A percentile compares a stretch with the other conserved stretches of the same genome.
These are phyloP conservation scores for Catonia carolina DNA, from an alignment of 2,888 invertebrate species.

Conservation along the genomic window DNA sequence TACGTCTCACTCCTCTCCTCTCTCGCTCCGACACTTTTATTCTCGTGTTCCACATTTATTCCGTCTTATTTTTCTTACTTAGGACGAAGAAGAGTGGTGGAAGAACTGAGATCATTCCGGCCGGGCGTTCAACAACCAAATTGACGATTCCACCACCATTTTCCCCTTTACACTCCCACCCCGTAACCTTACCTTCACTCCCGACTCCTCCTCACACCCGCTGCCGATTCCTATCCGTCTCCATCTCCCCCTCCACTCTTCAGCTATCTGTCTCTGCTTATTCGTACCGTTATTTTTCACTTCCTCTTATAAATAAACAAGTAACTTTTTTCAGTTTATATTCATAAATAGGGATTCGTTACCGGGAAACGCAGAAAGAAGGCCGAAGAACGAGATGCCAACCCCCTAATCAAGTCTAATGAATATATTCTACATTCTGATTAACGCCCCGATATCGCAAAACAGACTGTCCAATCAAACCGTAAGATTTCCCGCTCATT, in stretches of 20 bases:
- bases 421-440: too few relatives aligned
- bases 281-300: conserved; percentile 18
- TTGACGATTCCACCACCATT: conserved; percentile 11
- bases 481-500: too few relatives aligned
- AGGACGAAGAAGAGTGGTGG: not conserved
- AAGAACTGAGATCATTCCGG: not conserved
- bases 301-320: conserved; percentile 15
- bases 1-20: conserved; percentile 19
- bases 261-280: conserved; percentile 10
- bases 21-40: conserved; percentile 13
- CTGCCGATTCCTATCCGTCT: too few relatives aligned
- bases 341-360: not conserved
- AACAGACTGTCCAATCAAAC: too few relatives aligned
- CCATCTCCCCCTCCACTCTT: not conserved
- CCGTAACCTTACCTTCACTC: too few relatives aligned
- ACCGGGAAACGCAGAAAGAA: too few relatives aligned
- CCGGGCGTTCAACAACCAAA: conserved; percentile 22
- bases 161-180: too few relatives aligned
- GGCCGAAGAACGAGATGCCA: too few relatives aligned
- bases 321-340: conserved; percentile 3
- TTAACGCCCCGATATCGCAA: too few relatives aligned
- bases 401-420: too few relatives aligned
- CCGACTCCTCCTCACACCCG: too few relatives aligned
- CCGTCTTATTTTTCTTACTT: conserved; percentile 14
- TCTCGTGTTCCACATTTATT: conserved; percentile 23